Evolutionary conservation across 2,888 invertebrate genomes (phyloP), one percentile per base, ranked within the genome.

Genomic region (Conchocele bisecta): DNA sequence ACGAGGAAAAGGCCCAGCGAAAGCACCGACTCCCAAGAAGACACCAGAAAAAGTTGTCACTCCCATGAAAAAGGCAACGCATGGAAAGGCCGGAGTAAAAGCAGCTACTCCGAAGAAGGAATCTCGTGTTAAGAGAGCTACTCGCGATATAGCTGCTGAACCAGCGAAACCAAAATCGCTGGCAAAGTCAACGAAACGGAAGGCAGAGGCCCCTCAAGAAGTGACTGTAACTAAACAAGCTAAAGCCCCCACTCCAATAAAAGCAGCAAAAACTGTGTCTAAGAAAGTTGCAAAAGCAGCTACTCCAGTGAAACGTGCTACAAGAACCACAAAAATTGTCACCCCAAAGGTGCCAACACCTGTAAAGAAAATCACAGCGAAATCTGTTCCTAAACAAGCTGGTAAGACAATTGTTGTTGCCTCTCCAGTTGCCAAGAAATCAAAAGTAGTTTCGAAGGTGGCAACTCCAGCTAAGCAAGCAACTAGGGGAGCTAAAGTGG

Each of bases 391-490:
- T n/a, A n/a, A n/a, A n/a, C n/a, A n/a, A n/a, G n/a, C n/a, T n/a
- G n/a, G n/a, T n/a, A n/a, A n/a, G n/a, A n/a, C n/a, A n/a, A n/a
- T n/a, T n/a, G n/a, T n/a, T n/a, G n/a, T n/a, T n/a, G n/a, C n/a
- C n/a, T n/a, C n/a, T n/a, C n/a, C n/a, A n/a, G n/a, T n/a, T n/a
- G n/a, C n/a, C n/a, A n/a, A n/a, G n/a, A n/a, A n/a, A n/a, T n/a
- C n/a, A n/a, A n/a, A n/a, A n/a, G n/a, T n/a, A n/a, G n/a, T n/a
- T n/a, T n/a, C 39, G 20, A 67, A 67, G 54, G 26, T 51, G 13
- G 39, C 59, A 41, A 73, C 73, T 54, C 73, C 73, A 39, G 64
- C 51, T 15, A 75, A 75, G 41, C 35, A 63, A 4, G 66, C 66
- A 6, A 75, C 74, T 17, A 39, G 74, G 26, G 28, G 60, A n/a